These are phyloP conservation scores for Cranoglanis bouderius DNA, from an alignment of 2,113 vertebrate species.

Conservation along the genomic window DNA sequence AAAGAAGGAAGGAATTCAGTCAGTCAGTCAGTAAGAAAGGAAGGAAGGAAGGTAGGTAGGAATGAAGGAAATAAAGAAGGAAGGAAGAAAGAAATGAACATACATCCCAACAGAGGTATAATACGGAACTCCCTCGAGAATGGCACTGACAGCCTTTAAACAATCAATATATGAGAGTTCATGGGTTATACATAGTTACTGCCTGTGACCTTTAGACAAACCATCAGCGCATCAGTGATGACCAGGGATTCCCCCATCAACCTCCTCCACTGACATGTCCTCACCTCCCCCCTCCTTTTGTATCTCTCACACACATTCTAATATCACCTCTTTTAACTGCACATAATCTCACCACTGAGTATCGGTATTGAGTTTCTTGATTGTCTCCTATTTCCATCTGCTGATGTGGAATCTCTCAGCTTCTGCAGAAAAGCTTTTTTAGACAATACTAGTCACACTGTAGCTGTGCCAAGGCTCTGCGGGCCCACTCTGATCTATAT, in stretches of 20 bases:
- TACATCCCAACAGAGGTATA: not conserved
- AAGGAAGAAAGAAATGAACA: not conserved
- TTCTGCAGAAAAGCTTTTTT: slow-evolving; percentile 17
- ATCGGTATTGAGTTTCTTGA: not conserved
- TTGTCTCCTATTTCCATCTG: not conserved
- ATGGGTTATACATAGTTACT: slow-evolving; percentile 39
- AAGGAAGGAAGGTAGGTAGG: too few relatives aligned
- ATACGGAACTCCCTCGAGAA: not conserved
- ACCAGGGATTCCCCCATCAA: slow-evolving; percentile 29
- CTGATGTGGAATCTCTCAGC: not conserved
- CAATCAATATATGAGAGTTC: slow-evolving; percentile 41
- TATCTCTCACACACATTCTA: not conserved
- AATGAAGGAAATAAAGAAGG: too few relatives aligned
- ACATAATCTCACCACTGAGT: not conserved
- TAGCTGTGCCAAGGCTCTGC: slow-evolving; percentile 12
- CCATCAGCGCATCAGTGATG: slow-evolving; percentile 36
- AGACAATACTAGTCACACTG: slow-evolving; percentile 20
- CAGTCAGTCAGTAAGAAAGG: too few relatives aligned
- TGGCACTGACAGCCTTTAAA: not conserved
- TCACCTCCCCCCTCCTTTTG: not conserved
- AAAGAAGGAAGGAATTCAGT: too few relatives aligned
- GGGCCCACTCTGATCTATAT: slow-evolving; percentile 44
- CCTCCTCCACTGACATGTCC: not conserved
- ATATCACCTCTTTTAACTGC: not conserved
- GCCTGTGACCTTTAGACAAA: slow-evolving; percentile 45